phyloP scores from a whole-genome alignment of 2,113 vertebrate genomes.

The Lampris incognitus region DNA sequence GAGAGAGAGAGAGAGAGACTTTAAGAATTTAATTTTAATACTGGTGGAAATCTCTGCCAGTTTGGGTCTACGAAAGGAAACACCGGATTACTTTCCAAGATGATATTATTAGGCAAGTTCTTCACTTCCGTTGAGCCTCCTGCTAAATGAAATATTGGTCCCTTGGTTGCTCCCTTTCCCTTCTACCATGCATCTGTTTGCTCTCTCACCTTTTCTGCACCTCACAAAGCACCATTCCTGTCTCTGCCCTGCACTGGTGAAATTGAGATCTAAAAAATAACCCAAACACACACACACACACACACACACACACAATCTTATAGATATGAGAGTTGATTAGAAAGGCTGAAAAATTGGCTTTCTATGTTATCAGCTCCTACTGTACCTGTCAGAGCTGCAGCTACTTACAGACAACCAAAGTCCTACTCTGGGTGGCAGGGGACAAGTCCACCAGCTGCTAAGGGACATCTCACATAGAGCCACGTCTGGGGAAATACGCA shows the following conservation, averaged over 20 bases:
- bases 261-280: slow-evolving; percentile 23
- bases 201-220: not conserved
- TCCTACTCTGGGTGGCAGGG: slow-evolving; percentile 26
- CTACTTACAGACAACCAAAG: slow-evolving; percentile 13
- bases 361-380: slow-evolving; percentile 40
- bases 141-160: slow-evolving; percentile 31
- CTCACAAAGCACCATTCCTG: slow-evolving; percentile 24
- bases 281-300: not conserved
- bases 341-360: slow-evolving; percentile 28
- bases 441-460: slow-evolving; percentile 6
- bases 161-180: not conserved
- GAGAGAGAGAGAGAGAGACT: no score
- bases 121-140: not conserved
- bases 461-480: not conserved
- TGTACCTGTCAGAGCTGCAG: slow-evolving; percentile 17
- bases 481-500: not conserved
- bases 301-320: not conserved
- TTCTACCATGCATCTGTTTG: not conserved
- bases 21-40: no score
- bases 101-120: not conserved
- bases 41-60: no score
- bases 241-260: slow-evolving; percentile 18
- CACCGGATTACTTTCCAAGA: no score
- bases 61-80: no score
- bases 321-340: slow-evolving; percentile 23